These are phyloP conservation scores for Candoia aspera DNA, from an alignment of 2,113 vertebrate species.

Conservation along the genomic window DNA sequence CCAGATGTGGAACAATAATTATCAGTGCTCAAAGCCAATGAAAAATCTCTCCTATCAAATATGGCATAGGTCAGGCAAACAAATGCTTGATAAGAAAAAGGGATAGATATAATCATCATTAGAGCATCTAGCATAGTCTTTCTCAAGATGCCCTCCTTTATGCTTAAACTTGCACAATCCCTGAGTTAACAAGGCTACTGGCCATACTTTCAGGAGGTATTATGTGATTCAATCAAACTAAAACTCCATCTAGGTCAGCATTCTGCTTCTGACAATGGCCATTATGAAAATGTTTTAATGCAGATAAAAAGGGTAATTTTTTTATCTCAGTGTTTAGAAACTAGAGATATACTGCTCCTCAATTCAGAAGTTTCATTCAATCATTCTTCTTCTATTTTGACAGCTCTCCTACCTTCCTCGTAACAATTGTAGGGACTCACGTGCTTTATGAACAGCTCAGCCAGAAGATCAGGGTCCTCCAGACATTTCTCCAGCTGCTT, in stretches of 20 bases:
- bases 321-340: neutral
- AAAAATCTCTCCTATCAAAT: neutral
- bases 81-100: neutral
- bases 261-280: neutral
- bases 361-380: neutral
- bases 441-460: conserved; percentile 92
- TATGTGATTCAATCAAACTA: neutral
- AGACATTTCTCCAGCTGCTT: conserved; percentile 87
- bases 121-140: neutral
- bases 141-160: neutral
- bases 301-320: neutral
- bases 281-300: neutral
- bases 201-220: neutral
- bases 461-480: conserved; percentile 86
- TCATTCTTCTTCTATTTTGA: neutral
- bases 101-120: neutral
- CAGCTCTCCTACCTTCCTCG: neutral
- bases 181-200: neutral
- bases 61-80: neutral
- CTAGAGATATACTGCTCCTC: neutral
- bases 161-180: neutral
- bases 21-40: neutral
- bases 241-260: neutral
- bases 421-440: conserved; percentile 73
- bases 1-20: neutral